Conservation (phyloP, 35 echinoderm and acorn worm genomes). For the Amphiura filiformis region DNA sequence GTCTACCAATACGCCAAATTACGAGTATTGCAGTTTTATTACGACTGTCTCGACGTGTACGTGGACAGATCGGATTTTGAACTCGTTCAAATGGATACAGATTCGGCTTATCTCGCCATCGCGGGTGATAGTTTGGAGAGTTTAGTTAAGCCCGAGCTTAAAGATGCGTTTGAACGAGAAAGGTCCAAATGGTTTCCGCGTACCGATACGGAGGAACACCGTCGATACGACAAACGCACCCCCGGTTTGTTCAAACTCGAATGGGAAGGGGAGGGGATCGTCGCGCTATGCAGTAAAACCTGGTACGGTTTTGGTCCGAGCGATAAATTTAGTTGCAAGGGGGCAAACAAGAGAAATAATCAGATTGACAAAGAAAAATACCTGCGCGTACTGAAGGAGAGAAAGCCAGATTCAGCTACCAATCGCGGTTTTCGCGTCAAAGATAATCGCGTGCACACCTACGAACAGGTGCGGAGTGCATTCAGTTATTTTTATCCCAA, state of each 20-base stretch:
- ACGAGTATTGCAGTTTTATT: constrained; percentile 23
- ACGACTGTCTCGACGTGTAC: not conserved
- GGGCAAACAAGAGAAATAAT: constrained; percentile 34
- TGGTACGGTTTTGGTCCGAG: constrained; percentile 34
- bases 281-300: constrained; percentile 41
- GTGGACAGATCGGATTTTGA: not conserved
- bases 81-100: constrained; percentile 37
- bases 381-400: constrained; percentile 13
- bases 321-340: constrained; percentile 54
- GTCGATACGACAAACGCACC: constrained; percentile 36
- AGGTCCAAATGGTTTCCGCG: constrained; percentile 35
- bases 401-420: not conserved
- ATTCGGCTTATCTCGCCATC: constrained; percentile 53
- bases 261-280: constrained; percentile 62
- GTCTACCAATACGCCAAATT: constrained; percentile 9
- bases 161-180: not conserved
- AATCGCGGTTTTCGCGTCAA: constrained; percentile 53
- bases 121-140: constrained; percentile 9
- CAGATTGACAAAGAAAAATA: constrained; percentile 18
- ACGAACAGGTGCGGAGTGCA: not conserved
- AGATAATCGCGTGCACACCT: constrained; percentile 45
- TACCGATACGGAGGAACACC: constrained; percentile 16
- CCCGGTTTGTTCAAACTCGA: constrained; percentile 47
- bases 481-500: constrained; percentile 42
- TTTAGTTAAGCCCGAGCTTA: constrained; percentile 36